Conservation (phyloP, 1,140 invertebrate species). For the Pseudomyrmex flavicornis region DNA sequence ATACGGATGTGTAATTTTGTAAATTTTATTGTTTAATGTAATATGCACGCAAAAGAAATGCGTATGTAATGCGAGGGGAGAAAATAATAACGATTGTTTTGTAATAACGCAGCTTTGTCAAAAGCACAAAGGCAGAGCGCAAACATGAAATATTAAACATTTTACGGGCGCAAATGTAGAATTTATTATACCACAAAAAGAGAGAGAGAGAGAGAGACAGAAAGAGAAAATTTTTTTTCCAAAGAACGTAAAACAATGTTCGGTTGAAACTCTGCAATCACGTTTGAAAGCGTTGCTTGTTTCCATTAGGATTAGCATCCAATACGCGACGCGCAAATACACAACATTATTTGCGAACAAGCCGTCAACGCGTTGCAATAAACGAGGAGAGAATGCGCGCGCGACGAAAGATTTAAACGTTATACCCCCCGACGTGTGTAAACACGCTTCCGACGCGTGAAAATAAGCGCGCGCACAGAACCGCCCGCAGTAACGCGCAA, state of each 20-base stretch:
- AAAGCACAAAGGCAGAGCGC: neutral
- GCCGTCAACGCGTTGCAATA: conserved; percentile 4
- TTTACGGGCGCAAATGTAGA: neutral
- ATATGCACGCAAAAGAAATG: too few relatives aligned
- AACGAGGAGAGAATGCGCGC: neutral
- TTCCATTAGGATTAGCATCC: neutral
- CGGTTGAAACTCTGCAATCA: conserved; percentile 23
- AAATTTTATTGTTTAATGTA: too few relatives aligned
- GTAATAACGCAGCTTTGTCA: too few relatives aligned
- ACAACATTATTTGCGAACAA: conserved; percentile 11
- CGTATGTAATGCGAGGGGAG: too few relatives aligned
- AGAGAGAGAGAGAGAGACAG: neutral
- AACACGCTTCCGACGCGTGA: neutral
- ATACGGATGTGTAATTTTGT: too few relatives aligned
- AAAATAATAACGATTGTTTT: too few relatives aligned
- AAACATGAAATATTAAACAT: neutral
- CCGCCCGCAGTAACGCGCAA: neutral
- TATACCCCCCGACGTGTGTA: neutral
- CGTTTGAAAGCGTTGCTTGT: neutral
- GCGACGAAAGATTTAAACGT: conserved; percentile 26
- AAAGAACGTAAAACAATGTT: conserved; percentile 9
- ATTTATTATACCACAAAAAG: neutral
- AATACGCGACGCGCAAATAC: neutral
- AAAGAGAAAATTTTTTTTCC: neutral
- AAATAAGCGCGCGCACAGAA: conserved; percentile 1